phyloP scores from a whole-genome alignment of 1,140 invertebrate genomes.

The Fopius arisanus region DNA sequence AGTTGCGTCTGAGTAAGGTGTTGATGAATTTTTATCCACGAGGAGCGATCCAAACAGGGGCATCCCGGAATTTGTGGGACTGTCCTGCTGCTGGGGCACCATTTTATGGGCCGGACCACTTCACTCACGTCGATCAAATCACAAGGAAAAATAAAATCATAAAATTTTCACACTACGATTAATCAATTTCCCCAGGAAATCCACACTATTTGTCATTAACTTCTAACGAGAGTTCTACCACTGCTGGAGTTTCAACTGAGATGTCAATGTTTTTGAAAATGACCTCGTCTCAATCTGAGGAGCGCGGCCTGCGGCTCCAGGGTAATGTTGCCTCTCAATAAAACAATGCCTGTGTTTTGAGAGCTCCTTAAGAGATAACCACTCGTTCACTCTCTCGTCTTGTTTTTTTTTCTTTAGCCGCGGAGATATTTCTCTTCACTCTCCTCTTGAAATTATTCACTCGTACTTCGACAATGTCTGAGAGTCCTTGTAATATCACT shows the following conservation, averaged over 20 bases:
- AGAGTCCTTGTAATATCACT: neutral
- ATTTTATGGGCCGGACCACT: slow-evolving; percentile 52
- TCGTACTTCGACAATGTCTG: slow-evolving; percentile 3
- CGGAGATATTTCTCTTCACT: neutral
- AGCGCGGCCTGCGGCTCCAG: slow-evolving; percentile 8
- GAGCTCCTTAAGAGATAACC: neutral
- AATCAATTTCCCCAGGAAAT: neutral
- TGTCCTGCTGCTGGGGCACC: slow-evolving; percentile 71
- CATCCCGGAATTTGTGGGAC: slow-evolving; percentile 61
- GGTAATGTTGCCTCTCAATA: neutral
- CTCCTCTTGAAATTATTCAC: slow-evolving; percentile 5
- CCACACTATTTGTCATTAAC: neutral
- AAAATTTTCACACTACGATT: neutral
- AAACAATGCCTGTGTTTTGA: neutral
- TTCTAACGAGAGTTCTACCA: neutral
- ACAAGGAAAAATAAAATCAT: neutral
- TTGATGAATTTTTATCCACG: slow-evolving; percentile 88
- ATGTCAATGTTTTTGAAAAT: neutral
- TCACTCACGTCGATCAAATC: slow-evolving; percentile 15
- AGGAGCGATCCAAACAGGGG: slow-evolving; percentile 83
- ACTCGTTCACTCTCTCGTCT: neutral
- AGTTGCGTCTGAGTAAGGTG: slow-evolving; percentile 95
- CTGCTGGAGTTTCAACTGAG: neutral
- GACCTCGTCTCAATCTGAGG: neutral
- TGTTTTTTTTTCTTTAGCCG: neutral